phyloP scores from a whole-genome alignment of 1,140 invertebrate species.

The Pinna nobilis region DNA sequence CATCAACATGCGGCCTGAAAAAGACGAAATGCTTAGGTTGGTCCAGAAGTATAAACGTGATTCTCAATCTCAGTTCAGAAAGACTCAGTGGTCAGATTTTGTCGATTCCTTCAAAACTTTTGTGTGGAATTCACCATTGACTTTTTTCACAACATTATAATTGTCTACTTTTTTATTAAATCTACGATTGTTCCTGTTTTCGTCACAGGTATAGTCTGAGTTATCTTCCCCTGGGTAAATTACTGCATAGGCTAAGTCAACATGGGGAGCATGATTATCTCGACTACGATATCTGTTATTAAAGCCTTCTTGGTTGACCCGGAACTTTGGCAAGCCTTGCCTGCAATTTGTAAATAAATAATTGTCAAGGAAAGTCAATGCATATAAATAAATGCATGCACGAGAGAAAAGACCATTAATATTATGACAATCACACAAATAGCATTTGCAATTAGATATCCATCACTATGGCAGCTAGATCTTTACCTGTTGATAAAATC shows the following conservation, averaged over 20 bases:
- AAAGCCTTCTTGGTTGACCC: constrained; percentile 67
- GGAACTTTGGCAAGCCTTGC: constrained; percentile 58
- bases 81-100: neutral
- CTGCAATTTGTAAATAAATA: constrained; percentile 58
- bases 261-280: constrained; percentile 60
- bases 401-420: too few species aligned
- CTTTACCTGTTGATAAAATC: too few species aligned
- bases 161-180: constrained; percentile 56
- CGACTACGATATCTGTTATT: constrained; percentile 66
- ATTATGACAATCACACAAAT: too few species aligned
- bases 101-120: constrained; percentile 42
- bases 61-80: neutral
- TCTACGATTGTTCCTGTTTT: constrained; percentile 61
- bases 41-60: too few species aligned
- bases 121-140: constrained; percentile 60
- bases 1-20: constrained; percentile 6
- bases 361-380: too few species aligned
- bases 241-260: constrained; percentile 59
- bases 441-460: too few species aligned
- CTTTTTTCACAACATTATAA: constrained; percentile 54
- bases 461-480: too few species aligned
- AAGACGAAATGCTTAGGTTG: too few species aligned
- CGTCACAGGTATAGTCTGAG: constrained; percentile 58
- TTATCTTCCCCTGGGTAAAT: constrained; percentile 67
- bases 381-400: too few species aligned